Base-by-base conservation (phyloP, 2,888 invertebrate species). In the Ceraclea dissimilis region DNA sequence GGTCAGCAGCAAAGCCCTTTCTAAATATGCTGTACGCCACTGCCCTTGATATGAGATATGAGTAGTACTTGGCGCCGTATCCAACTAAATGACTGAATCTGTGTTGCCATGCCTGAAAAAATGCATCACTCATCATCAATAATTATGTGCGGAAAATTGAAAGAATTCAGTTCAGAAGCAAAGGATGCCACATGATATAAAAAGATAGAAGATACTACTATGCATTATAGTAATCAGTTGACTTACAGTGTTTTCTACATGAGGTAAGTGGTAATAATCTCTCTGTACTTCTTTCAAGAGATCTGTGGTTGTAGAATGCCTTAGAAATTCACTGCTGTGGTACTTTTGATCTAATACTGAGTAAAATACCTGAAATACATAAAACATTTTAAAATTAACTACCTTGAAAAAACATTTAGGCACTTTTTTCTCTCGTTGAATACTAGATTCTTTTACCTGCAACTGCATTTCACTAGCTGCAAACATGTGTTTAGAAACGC, bases 21-120 rank as follows among this genome's bases (percentile, higher is more conserved):
- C 90, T 86, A 97, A 97, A 98, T 61, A 95, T 91, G 77, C 88
- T 86, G 56, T 93, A 90, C 0, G 97, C 95, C 51, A 96, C 84
- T 8, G 95, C 93, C 66, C 92, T 83, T 0, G 98, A 97, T 67
- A 97, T 89, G 61, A 99, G 77, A 75, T 99, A 99, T 1, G 98
- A 90, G 72, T 98, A 99, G 75, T 99, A 99, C 72, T 96, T 97
- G 0, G 97, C 97, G 39, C 99, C 99, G 72, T 99, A 99, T 1
- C 97, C 96, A 2, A 97, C 91, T 54, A 99, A 77, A 73, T 99
- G 99, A 60, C 93, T 90, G 76, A 99, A 99, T 57, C 97, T 80
- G 65, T 93, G 80, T 67, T 97, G 96, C 95, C 95, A 97, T 1
- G 95, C 93, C 83, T 90, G 66, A 1, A 66, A 64, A 63, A 31